phyloP scores from a whole-genome alignment of 2,113 vertebrate genomes.

The Actenoides lindsayi region DNA sequence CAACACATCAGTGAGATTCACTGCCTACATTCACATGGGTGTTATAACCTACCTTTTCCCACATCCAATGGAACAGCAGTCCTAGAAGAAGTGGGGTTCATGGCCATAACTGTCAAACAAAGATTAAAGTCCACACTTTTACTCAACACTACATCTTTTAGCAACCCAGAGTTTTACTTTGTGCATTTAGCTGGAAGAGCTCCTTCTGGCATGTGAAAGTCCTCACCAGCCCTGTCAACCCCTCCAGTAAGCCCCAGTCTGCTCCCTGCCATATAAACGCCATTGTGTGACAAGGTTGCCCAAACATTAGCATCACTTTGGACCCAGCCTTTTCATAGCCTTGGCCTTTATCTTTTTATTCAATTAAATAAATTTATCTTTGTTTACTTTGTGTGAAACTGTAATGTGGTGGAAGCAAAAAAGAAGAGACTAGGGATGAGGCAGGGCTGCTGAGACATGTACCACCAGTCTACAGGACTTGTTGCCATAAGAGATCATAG shows the following conservation, averaged over 20 bases:
- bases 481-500: neutral
- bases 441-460: neutral
- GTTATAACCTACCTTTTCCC: neutral
- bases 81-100: neutral
- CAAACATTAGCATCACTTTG: neutral
- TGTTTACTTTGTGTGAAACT: neutral
- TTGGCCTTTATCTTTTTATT: neutral
- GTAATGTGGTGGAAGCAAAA: neutral
- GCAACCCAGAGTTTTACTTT: neutral
- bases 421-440: neutral
- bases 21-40: neutral
- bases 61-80: rapidly evolving
- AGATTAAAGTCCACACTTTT: neutral
- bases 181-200: neutral
- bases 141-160: neutral
- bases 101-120: neutral
- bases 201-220: neutral
- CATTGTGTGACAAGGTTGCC: rapidly evolving
- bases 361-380: neutral
- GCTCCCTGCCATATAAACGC: neutral
- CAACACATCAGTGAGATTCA: neutral
- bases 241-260: neutral
- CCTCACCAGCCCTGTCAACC: neutral
- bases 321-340: neutral
- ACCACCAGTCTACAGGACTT: neutral